A percentile compares a stretch with the other conserved stretches of the same genome.
Conservation (phyloP, 2,888 invertebrate genomes). For the Trissolcus brochymenae region DNA sequence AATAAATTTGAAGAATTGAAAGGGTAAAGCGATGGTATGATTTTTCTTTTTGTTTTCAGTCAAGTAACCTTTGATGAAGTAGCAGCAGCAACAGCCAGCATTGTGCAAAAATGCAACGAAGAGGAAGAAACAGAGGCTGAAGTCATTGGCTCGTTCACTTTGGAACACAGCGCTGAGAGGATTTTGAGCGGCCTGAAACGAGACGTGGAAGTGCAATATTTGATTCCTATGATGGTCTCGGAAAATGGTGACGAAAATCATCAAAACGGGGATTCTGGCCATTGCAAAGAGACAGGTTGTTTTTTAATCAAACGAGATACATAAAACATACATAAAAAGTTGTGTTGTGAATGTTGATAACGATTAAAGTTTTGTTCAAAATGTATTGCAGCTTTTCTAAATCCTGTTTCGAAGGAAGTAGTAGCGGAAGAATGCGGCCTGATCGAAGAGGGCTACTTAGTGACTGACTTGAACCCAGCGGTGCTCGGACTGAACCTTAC, state of each 20-base stretch:
- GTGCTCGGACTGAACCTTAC: conserved; percentile 77
- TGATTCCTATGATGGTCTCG: conserved; percentile 73
- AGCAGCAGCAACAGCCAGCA: conserved; percentile 79
- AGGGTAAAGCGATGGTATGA: not conserved
- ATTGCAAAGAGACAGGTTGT: conserved; percentile 71
- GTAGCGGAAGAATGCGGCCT: conserved; percentile 88
- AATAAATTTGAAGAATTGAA: not conserved
- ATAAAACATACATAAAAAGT: not conserved
- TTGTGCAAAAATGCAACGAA: conserved; percentile 69
- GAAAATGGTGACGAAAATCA: conserved; percentile 42
- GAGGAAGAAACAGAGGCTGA: conserved; percentile 65
- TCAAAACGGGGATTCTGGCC: conserved; percentile 60
- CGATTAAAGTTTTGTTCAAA: not conserved
- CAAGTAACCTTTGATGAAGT: conserved; percentile 76
- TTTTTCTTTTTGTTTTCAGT: conserved; percentile 51
- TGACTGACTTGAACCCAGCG: conserved; percentile 79
- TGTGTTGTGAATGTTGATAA: not conserved
- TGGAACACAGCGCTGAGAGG: conserved; percentile 80
- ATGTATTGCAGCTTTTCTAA: conserved; percentile 78
- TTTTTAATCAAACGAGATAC: too few relatives aligned
- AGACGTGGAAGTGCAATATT: conserved; percentile 80
- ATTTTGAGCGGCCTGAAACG: conserved; percentile 80
- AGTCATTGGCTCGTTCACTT: conserved; percentile 69
- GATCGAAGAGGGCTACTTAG: conserved; percentile 78
- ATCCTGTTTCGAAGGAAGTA: conserved; percentile 86